phyloP scores from a whole-genome alignment of 2,888 invertebrate genomes.

The Busseola fusca region DNA sequence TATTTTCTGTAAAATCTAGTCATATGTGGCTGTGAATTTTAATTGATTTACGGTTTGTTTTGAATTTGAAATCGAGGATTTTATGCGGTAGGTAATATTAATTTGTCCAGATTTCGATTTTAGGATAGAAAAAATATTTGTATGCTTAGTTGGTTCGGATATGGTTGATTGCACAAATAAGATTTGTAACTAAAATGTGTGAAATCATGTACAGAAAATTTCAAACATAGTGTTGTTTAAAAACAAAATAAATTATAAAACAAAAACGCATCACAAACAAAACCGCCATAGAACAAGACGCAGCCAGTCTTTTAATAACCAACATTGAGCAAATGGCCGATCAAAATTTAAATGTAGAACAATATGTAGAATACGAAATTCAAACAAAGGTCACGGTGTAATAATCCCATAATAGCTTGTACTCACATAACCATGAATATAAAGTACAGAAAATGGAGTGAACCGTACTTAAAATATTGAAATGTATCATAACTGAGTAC shows the following conservation, averaged over 20 bases:
- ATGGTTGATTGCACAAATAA: no score
- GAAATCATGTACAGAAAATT: neutral
- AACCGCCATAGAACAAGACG: neutral
- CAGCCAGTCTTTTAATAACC: neutral
- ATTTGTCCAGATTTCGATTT: neutral
- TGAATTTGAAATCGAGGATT: neutral
- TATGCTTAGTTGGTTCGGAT: neutral
- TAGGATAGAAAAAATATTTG: neutral
- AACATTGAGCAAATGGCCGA: neutral
- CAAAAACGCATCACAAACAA: neutral
- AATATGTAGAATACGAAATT: slow-evolving; percentile 13
- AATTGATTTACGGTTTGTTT: slow-evolving; percentile 33
- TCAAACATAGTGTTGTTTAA: neutral
- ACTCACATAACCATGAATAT: slow-evolving; percentile 36
- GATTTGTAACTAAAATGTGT: neutral
- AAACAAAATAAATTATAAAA: neutral
- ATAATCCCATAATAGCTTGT: slow-evolving; percentile 21
- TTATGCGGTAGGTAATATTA: neutral
- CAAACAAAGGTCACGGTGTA: slow-evolving; percentile 21
- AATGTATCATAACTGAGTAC: slow-evolving; percentile 25
- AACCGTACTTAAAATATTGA: slow-evolving; percentile 25
- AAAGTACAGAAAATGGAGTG: slow-evolving; percentile 24
- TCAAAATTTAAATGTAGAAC: slow-evolving; percentile 21
- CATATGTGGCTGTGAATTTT: slow-evolving; percentile 36
- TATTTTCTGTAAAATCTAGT: slow-evolving; percentile 36